Percentiles rank a stretch among this genome's conserved stretches.
phyloP scores from a whole-genome alignment of 2,888 invertebrate species.

The Sinhomidia bicolor region DNA sequence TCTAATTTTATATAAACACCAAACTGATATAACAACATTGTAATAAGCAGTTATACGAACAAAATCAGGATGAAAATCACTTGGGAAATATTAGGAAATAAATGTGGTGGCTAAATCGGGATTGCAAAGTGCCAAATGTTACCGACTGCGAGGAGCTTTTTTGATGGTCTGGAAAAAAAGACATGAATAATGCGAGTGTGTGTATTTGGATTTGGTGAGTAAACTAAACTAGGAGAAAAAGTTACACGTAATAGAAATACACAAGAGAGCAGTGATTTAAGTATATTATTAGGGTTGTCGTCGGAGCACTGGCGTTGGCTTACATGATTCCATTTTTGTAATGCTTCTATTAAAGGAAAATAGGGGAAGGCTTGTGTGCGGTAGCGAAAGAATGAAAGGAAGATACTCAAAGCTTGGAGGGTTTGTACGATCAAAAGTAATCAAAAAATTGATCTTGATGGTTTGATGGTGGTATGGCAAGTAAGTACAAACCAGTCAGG shows the following conservation, averaged over 20 bases:
- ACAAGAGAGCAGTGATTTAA: slow-evolving; percentile 69
- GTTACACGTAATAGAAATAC: slow-evolving; percentile 50
- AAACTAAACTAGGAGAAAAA: slow-evolving; percentile 37
- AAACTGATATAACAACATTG: slow-evolving; percentile 17
- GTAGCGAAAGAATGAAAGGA: slow-evolving; percentile 46
- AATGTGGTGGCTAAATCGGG: slow-evolving; percentile 59
- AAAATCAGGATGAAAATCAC: slow-evolving; percentile 59
- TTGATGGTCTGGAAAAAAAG: slow-evolving; percentile 45
- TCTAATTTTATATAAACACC: slow-evolving; percentile 37
- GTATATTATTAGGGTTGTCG: slow-evolving; percentile 70
- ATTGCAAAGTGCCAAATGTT: slow-evolving; percentile 60
- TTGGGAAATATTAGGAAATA: slow-evolving; percentile 71
- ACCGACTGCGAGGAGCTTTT: slow-evolving; percentile 42
- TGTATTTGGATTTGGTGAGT: background rate
- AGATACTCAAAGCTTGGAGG: slow-evolving; percentile 57
- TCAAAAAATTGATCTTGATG: slow-evolving; percentile 76
- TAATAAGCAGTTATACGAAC: slow-evolving; percentile 32
- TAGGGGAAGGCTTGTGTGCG: slow-evolving; percentile 50
- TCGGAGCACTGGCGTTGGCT: slow-evolving; percentile 42
- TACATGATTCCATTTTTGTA: slow-evolving; percentile 66
- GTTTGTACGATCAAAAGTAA: slow-evolving; percentile 72
- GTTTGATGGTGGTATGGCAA: slow-evolving; percentile 60
- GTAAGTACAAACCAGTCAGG: slow-evolving; percentile 38
- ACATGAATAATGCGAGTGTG: slow-evolving; percentile 50
- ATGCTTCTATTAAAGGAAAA: slow-evolving; percentile 57